Evolutionary conservation across 2,113 vertebrate genomes (phyloP).

Genomic region (Neolamprologus sp.): DNA sequence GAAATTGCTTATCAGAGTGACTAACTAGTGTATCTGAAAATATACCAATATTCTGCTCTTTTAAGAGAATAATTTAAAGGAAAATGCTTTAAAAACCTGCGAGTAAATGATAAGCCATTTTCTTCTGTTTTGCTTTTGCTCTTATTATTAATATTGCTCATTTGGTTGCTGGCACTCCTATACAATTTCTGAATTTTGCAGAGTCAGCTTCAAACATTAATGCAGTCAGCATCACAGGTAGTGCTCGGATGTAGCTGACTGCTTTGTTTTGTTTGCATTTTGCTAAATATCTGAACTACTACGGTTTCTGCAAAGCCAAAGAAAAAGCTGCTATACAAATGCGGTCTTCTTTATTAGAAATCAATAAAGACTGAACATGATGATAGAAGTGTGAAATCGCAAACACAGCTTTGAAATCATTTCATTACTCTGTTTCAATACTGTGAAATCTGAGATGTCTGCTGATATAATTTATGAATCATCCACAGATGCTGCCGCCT

Average conservation of each 20-base stretch:
- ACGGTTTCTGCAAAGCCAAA: neutral
- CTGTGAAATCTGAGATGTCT: constrained; percentile 11
- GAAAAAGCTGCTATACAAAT: neutral
- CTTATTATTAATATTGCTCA: constrained; percentile 24
- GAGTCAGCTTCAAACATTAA: constrained; percentile 31
- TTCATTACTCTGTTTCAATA: constrained; percentile 10
- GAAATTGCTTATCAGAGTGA: neutral
- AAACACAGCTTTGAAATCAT: constrained; percentile 4
- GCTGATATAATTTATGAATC: constrained; percentile 10
- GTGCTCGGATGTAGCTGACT: constrained; percentile 20
- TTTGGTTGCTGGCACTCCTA: constrained; percentile 20
- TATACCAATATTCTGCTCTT: neutral
- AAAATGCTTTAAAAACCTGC: neutral
- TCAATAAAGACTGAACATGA: neutral
- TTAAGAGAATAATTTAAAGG: neutral
- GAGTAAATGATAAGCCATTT: neutral
- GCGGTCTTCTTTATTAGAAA: neutral
- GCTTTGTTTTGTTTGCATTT: constrained; percentile 17
- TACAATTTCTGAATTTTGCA: constrained; percentile 10
- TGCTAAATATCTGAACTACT: neutral
- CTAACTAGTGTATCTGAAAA: neutral
- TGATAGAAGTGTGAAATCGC: constrained; percentile 14
- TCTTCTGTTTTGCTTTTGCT: neutral
- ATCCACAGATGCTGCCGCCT: neutral
- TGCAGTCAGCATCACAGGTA: constrained; percentile 29